A percentile compares a stretch with the other conserved stretches of the same genome.
Conservation (phyloP, 2,797 vertebrate genomes). For the Crocodylus rhombifer region DNA sequence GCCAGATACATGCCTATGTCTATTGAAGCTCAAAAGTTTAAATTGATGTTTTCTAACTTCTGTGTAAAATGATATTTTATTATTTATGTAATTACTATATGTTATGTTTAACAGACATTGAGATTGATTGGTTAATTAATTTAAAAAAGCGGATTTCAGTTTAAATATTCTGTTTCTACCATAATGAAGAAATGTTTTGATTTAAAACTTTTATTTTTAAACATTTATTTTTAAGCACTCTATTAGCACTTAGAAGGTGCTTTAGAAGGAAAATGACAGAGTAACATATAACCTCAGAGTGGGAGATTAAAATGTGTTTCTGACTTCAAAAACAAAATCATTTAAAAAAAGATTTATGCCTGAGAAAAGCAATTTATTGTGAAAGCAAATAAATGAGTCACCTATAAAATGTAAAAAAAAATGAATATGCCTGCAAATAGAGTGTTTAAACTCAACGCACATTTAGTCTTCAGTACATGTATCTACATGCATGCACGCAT, state of each 20-base stretch:
- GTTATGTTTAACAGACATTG: conserved; percentile 23
- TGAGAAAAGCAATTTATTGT: background rate
- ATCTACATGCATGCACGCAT: no score
- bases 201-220: background rate
- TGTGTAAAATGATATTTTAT: background rate
- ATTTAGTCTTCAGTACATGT: background rate
- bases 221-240: no score
- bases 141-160: conserved; percentile 15
- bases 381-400: background rate
- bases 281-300: background rate
- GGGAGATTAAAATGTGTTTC: background rate
- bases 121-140: conserved; percentile 33
- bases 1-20: background rate
- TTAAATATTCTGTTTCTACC: background rate
- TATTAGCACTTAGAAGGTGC: background rate
- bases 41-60: background rate
- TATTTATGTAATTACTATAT: background rate
- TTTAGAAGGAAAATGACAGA: background rate
- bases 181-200: background rate
- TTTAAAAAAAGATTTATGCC: background rate
- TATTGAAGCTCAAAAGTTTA: background rate
- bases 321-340: background rate
- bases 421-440: background rate
- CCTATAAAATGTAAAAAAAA: background rate
- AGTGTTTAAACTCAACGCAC: background rate